These are phyloP conservation scores for Fregetta grallaria DNA, from an alignment of 2,113 vertebrate species.

Conservation along the genomic window DNA sequence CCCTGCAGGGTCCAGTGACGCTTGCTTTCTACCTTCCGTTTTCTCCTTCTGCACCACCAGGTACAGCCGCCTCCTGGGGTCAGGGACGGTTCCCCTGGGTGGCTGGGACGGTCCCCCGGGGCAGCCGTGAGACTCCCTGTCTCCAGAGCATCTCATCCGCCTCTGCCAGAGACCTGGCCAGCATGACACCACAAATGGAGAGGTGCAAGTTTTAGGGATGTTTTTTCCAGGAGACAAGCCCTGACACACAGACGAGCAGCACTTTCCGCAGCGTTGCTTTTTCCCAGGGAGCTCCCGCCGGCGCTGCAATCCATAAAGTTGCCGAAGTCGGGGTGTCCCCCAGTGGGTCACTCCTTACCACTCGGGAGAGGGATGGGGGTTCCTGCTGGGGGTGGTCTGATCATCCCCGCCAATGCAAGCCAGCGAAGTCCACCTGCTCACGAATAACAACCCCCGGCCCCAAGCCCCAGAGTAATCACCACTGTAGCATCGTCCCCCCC, in stretches of 20 bases:
- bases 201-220: background rate
- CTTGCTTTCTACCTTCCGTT: background rate
- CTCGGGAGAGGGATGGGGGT: background rate
- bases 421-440: background rate
- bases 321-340: background rate
- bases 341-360: accelerated
- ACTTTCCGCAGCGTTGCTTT: background rate
- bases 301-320: background rate
- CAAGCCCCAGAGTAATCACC: background rate
- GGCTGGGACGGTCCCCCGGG: background rate
- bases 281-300: background rate
- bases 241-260: background rate
- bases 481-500: background rate
- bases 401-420: background rate
- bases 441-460: accelerated
- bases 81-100: background rate
- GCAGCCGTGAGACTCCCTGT: background rate
- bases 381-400: background rate
- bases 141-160: background rate
- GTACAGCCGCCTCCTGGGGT: background rate
- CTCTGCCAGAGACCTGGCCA: background rate
- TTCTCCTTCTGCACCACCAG: background rate
- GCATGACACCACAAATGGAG: accelerated
- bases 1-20: accelerated
- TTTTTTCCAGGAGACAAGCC: background rate